Evolutionary conservation across 2,888 invertebrate species (phyloP).

Genomic region (Phoenoteleia sp.): DNA sequence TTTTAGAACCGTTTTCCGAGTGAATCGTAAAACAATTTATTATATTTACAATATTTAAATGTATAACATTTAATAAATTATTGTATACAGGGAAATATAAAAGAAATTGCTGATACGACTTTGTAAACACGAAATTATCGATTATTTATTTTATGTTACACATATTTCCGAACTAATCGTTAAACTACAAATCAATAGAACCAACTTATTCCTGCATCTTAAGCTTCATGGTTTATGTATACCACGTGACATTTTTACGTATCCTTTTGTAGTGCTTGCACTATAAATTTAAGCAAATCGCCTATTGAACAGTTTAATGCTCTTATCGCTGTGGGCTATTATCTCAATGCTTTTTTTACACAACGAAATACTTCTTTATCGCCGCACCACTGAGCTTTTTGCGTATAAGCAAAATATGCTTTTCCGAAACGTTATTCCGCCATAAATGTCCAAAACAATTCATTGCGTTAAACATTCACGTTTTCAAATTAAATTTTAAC

Average conservation of each 20-base stretch:
- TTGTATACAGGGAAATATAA: too few species aligned
- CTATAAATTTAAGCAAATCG: constrained; percentile 67
- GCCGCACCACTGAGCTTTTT: constrained; percentile 40
- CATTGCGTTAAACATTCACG: not conserved
- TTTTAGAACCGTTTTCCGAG: too few species aligned
- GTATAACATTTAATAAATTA: too few species aligned
- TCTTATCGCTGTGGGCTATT: constrained; percentile 67
- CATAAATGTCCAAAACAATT: not conserved
- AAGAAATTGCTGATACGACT: too few species aligned
- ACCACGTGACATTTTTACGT: constrained; percentile 54
- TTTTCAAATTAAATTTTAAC: not conserved
- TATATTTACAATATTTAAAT: too few species aligned
- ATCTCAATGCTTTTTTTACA: constrained; percentile 67
- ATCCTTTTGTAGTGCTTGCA: constrained; percentile 48
- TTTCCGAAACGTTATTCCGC: constrained; percentile 11
- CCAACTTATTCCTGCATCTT: constrained; percentile 39
- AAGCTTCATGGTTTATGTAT: constrained; percentile 39
- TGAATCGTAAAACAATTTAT: too few species aligned
- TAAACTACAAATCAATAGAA: constrained; percentile 33
- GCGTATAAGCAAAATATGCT: constrained; percentile 53
- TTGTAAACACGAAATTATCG: too few species aligned
- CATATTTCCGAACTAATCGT: constrained; percentile 18
- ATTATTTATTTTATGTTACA: too few species aligned
- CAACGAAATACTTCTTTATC: constrained; percentile 65
- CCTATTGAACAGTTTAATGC: constrained; percentile 68